These are phyloP conservation scores for Zootermopsis nevadensis DNA, from an alignment of 2,888 invertebrate genomes.

Conservation along the genomic window DNA sequence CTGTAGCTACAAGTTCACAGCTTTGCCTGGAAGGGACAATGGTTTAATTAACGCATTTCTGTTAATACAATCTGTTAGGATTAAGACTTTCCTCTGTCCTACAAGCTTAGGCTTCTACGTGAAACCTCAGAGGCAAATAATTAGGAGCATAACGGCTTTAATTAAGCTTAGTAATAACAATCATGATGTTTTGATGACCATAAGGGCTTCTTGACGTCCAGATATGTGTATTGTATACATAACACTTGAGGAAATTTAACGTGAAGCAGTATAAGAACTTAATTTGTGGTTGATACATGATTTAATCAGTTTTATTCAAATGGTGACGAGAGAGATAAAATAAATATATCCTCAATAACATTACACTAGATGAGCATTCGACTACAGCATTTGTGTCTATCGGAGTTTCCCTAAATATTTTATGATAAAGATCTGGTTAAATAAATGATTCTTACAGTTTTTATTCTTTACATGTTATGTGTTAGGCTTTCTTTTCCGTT, in stretches of 20 bases:
- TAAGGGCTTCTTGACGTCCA: neutral
- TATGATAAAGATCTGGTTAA: too few species aligned
- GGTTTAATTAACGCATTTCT: conserved; percentile 12
- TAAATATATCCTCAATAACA: too few species aligned
- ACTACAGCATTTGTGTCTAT: too few species aligned
- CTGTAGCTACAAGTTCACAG: neutral
- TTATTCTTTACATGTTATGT: too few species aligned
- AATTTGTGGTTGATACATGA: neutral
- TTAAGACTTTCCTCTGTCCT: neutral
- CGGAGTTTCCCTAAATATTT: too few species aligned
- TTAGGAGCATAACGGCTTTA: neutral
- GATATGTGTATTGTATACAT: too few species aligned
- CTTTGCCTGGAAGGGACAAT: neutral
- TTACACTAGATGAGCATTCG: too few species aligned
- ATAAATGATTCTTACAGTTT: too few species aligned
- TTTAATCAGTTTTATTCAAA: neutral
- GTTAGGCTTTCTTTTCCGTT: too few species aligned
- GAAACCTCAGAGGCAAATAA: conserved; percentile 14
- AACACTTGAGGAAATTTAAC: too few species aligned
- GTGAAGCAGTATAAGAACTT: neutral
- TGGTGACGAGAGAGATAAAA: too few species aligned
- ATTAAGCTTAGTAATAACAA: conserved; percentile 2
- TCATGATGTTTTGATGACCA: neutral
- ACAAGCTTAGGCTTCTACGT: neutral
- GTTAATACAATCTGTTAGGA: neutral